phyloP scores from a whole-genome alignment of 2,113 vertebrate genomes.

The Planiliza haematocheilus region DNA sequence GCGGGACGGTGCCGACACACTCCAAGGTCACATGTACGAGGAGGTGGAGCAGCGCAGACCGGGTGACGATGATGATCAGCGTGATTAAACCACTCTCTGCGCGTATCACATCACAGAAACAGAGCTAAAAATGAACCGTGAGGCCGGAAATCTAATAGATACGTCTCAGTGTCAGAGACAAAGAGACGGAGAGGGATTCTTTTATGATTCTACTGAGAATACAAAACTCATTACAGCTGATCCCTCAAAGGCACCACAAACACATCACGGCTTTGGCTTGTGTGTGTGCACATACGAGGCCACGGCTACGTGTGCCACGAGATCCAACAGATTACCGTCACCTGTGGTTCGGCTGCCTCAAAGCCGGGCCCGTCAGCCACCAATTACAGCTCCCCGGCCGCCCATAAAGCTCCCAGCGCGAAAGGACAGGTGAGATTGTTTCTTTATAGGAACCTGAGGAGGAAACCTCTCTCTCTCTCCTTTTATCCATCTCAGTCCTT shows the following conservation, averaged over 20 bases:
- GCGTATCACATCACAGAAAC: neutral
- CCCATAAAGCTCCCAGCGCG: constrained; percentile 53
- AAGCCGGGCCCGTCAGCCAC: constrained; percentile 33
- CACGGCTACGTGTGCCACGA: constrained; percentile 25
- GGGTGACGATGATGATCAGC: neutral
- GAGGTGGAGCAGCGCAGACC: neutral
- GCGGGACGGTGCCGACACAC: neutral
- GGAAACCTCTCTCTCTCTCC: constrained; percentile 14
- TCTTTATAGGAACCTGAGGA: constrained; percentile 57
- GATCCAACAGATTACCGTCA: constrained; percentile 56
- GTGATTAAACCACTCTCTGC: neutral
- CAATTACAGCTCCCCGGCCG: constrained; percentile 55
- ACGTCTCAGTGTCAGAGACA: constrained; percentile 16
- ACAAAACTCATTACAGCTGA: constrained; percentile 53
- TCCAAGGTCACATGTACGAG: constrained; percentile 5
- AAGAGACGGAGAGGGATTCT: neutral
- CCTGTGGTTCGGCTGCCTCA: constrained; percentile 51
- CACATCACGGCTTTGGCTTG: constrained; percentile 26
- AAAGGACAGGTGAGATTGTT: constrained; percentile 53
- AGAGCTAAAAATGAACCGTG: neutral
- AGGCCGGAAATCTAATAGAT: constrained; percentile 2
- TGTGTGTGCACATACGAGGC: neutral
- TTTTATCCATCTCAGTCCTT: constrained; percentile 42
- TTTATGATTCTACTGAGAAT: constrained; percentile 47
- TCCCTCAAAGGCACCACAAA: constrained; percentile 53